Percentiles rank a stretch among this genome's conserved stretches.
phyloP scores from a whole-genome alignment of 2,113 vertebrate species.

The Phalacrocorax pelagicus region DNA sequence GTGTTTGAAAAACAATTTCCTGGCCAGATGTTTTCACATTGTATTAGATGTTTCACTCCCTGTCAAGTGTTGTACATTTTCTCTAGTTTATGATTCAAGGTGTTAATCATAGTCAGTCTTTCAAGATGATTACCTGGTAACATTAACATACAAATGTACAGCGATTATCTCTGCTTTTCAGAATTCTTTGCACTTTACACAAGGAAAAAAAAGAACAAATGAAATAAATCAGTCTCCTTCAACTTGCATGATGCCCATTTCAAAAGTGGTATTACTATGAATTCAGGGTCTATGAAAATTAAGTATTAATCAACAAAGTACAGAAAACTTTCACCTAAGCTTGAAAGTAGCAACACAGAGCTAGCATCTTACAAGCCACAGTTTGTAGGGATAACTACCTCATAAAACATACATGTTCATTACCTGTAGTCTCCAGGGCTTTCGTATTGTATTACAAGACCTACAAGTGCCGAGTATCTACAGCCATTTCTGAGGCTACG shows the following conservation, averaged over 20 bases:
- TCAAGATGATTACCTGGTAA: constrained; percentile 54
- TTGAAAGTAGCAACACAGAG: background rate
- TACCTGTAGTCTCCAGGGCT: background rate
- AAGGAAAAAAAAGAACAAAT: constrained; percentile 45
- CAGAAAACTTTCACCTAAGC: constrained; percentile 20
- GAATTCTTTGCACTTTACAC: constrained; percentile 17
- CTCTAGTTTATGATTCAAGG: constrained; percentile 53
- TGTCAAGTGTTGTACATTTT: constrained; percentile 43
- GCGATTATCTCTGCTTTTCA: constrained; percentile 41
- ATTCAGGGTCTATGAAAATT: constrained; percentile 51
- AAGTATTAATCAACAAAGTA: constrained; percentile 51
- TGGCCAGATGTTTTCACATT: constrained; percentile 60
- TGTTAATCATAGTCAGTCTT: constrained; percentile 62
- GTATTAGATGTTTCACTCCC: constrained; percentile 41
- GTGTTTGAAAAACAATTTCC: constrained; percentile 72
- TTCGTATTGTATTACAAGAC: background rate
- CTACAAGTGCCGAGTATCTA: background rate
- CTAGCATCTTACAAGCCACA: background rate
- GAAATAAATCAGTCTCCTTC: constrained; percentile 54
- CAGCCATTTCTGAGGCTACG: background rate
- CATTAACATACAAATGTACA: constrained; percentile 70
- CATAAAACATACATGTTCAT: background rate
- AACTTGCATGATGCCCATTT: background rate
- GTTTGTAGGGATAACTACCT: background rate
- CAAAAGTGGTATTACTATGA: constrained; percentile 13